Percentiles rank a stretch among this genome's conserved stretches.
phyloP scores from a whole-genome alignment of 1,140 invertebrate genomes.

The Cylas formicarius region DNA sequence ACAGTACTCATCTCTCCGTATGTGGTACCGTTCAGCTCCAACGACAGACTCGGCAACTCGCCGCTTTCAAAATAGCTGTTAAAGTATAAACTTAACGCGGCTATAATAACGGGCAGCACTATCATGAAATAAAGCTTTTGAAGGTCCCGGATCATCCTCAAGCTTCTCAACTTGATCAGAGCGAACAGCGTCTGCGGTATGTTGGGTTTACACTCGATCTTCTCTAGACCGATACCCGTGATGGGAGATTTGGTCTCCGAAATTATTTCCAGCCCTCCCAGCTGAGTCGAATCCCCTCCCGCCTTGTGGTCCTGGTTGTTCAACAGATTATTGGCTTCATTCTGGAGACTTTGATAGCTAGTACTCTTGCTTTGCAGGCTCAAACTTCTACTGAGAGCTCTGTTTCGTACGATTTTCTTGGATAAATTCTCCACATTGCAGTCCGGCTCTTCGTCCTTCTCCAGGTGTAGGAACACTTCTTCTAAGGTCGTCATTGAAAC shows the following conservation, averaged over 20 bases:
- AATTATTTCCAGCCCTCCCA: slow-evolving; percentile 32
- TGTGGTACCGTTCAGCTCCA: slow-evolving; percentile 49
- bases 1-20: slow-evolving; percentile 47
- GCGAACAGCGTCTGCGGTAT: slow-evolving; percentile 47
- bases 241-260: slow-evolving; percentile 36
- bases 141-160: slow-evolving; percentile 50
- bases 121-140: slow-evolving; percentile 56
- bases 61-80: slow-evolving; percentile 53
- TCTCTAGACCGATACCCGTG: slow-evolving; percentile 46
- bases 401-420: slow-evolving; percentile 63
- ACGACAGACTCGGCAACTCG: slow-evolving; percentile 50
- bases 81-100: slow-evolving; percentile 59
- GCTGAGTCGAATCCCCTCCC: slow-evolving; percentile 27
- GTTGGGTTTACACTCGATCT: slow-evolving; percentile 49
- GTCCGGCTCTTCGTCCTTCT: slow-evolving; percentile 60
- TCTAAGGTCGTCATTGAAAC: slow-evolving; percentile 91
- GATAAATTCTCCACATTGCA: slow-evolving; percentile 60
- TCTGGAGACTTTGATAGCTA: slow-evolving; percentile 64
- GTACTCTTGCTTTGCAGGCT: slow-evolving; percentile 65
- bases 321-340: slow-evolving; percentile 45
- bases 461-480: slow-evolving; percentile 75
- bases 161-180: slow-evolving; percentile 47
- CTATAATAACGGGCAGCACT: slow-evolving; percentile 54
- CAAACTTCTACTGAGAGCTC: slow-evolving; percentile 59
- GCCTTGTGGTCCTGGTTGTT: slow-evolving; percentile 27